These are phyloP conservation scores for Drosophila murphyi DNA, from an alignment of 1,140 invertebrate genomes.

Conservation along the genomic window DNA sequence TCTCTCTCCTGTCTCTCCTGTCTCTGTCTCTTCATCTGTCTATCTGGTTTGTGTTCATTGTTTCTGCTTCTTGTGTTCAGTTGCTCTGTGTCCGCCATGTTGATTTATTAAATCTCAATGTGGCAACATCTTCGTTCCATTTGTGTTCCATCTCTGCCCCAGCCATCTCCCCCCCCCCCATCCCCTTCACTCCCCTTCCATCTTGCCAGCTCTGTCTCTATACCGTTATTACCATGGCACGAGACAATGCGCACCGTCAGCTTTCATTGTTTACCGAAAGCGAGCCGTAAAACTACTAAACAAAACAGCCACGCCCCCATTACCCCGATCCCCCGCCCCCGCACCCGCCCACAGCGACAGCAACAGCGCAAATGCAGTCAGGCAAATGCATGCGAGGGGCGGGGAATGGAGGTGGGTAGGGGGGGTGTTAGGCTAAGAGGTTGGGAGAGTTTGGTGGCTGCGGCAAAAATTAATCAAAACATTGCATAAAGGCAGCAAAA, in stretches of 20 bases:
- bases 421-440: conserved; percentile 1
- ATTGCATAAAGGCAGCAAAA: conserved; percentile 82
- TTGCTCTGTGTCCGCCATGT: conserved; percentile 40
- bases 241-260: conserved; percentile 76
- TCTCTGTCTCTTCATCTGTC: neutral
- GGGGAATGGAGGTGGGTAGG: neutral
- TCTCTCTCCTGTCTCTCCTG: neutral
- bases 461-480: conserved; percentile 82
- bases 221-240: conserved; percentile 56
- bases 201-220: neutral
- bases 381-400: conserved; percentile 64
- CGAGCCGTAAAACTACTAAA: conserved; percentile 80
- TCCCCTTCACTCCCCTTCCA: neutral
- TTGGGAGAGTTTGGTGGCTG: conserved; percentile 25
- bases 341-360: conserved; percentile 25
- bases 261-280: conserved; percentile 74
- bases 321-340: neutral
- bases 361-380: conserved; percentile 65
- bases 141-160: too few species aligned
- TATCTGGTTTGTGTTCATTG: neutral
- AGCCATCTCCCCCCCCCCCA: neutral
- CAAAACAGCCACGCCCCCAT: conserved; percentile 64
- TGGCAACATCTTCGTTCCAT: conserved; percentile 29
- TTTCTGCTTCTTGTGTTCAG: neutral
- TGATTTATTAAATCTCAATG: conserved; percentile 66